Evolutionary conservation across 2,888 invertebrate species (phyloP).

Genomic region (Ophion obscuratus): DNA sequence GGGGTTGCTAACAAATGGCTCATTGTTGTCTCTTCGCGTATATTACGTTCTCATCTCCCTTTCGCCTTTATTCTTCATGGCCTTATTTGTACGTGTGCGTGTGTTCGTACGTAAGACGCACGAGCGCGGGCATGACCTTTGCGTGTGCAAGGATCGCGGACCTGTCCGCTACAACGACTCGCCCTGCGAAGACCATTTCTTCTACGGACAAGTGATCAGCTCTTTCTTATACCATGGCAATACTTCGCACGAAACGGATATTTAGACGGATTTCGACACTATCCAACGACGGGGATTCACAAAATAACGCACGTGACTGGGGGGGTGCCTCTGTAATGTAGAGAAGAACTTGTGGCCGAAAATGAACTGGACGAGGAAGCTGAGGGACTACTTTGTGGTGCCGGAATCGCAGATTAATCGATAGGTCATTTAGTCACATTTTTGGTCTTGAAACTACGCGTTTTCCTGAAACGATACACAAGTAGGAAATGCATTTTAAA

Average conservation of each 20-base stretch:
- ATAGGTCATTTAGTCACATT: no score
- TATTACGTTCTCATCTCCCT: slow-evolving; percentile 54
- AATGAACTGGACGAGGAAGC: no score
- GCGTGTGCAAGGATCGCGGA: not conserved
- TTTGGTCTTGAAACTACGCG: no score
- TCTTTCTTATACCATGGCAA: not conserved
- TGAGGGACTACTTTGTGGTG: no score
- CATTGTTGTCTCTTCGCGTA: slow-evolving; percentile 77
- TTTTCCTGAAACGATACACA: no score
- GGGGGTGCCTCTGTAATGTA: no score
- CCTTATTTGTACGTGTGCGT: slow-evolving; percentile 2
- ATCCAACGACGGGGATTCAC: no score
- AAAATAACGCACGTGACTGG: no score
- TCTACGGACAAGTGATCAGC: not conserved
- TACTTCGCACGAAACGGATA: not conserved
- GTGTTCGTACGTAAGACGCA: not conserved
- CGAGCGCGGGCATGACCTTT: slow-evolving; percentile 26
- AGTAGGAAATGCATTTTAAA: no score
- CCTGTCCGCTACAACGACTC: slow-evolving; percentile 22
- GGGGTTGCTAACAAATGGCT: slow-evolving; percentile 78
- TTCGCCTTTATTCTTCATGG: slow-evolving; percentile 12
- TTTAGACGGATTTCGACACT: no score
- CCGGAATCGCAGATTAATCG: no score
- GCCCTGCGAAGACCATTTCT: slow-evolving; percentile 18
- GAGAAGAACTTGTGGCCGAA: no score